These are phyloP conservation scores for Folsomia manolachei DNA, from an alignment of 2,888 invertebrate species.

Conservation along the genomic window DNA sequence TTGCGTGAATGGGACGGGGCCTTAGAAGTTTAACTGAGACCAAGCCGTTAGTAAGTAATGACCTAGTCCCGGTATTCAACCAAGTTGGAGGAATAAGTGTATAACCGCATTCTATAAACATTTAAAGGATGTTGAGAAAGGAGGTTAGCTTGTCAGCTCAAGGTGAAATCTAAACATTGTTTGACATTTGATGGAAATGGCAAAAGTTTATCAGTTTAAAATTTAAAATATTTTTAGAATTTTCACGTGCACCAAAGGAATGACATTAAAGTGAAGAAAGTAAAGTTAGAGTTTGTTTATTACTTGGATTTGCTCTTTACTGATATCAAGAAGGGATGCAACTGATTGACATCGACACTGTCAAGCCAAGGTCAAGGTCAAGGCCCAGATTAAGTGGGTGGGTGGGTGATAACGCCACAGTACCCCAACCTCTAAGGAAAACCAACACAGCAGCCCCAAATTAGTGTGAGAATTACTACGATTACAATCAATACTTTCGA, in stretches of 20 bases:
- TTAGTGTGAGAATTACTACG: background rate
- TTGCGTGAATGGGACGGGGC: background rate
- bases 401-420: background rate
- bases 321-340: background rate
- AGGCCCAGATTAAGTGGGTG: background rate
- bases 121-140: background rate
- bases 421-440: background rate
- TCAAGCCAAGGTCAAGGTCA: background rate
- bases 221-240: background rate
- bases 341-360: background rate
- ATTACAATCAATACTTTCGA: background rate
- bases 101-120: too few species aligned
- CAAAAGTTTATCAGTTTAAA: too few species aligned
- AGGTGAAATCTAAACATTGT: too few species aligned
- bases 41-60: background rate
- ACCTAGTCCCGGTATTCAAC: background rate
- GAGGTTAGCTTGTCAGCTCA: too few species aligned
- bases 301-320: background rate
- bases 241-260: background rate
- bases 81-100: too few species aligned
- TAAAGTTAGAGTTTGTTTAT: background rate
- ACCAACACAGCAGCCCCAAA: conserved; percentile 1
- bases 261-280: background rate
- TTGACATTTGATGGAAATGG: too few species aligned
- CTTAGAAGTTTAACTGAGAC: background rate